phyloP scores from a whole-genome alignment of 2,888 invertebrate genomes.

The Epinotia demarniana region DNA sequence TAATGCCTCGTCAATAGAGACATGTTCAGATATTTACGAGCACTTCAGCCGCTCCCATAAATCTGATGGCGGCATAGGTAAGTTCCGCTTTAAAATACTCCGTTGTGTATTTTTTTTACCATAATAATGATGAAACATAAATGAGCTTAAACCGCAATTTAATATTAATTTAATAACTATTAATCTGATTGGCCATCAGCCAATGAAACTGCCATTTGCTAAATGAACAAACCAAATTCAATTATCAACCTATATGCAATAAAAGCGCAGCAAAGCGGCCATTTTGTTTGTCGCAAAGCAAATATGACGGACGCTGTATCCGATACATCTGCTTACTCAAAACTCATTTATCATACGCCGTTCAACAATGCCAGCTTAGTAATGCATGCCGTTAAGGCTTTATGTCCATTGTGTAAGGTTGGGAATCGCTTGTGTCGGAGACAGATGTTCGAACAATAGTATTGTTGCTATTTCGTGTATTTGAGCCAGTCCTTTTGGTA shows the following conservation, averaged over 20 bases:
- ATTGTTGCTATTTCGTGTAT: conserved; percentile 44
- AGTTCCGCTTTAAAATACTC: neutral
- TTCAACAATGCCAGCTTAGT: conserved; percentile 6
- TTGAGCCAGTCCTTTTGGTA: conserved; percentile 40
- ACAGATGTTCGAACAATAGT: conserved; percentile 39
- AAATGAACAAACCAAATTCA: conserved; percentile 31
- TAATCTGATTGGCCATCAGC: conserved; percentile 12
- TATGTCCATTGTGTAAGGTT: neutral
- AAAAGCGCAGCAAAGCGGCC: conserved; percentile 20
- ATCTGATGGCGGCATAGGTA: neutral
- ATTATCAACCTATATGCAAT: conserved; percentile 16
- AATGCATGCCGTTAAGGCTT: neutral
- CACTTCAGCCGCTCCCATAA: no score
- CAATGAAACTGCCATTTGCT: conserved; percentile 34
- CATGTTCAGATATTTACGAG: no score
- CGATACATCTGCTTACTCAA: conserved; percentile 43
- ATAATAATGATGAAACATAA: neutral
- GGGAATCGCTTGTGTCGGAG: conserved; percentile 3
- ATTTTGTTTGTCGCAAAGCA: conserved; percentile 32
- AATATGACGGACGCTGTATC: conserved; percentile 40
- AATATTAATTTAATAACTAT: neutral
- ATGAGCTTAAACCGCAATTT: neutral
- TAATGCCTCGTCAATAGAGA: no score
- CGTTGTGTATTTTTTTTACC: neutral
- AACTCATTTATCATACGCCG: conserved; percentile 45